Evolutionary conservation across 2,113 vertebrate genomes (phyloP), one percentile per base, ranked within the genome.

Genomic region (Tyrannus savana): DNA sequence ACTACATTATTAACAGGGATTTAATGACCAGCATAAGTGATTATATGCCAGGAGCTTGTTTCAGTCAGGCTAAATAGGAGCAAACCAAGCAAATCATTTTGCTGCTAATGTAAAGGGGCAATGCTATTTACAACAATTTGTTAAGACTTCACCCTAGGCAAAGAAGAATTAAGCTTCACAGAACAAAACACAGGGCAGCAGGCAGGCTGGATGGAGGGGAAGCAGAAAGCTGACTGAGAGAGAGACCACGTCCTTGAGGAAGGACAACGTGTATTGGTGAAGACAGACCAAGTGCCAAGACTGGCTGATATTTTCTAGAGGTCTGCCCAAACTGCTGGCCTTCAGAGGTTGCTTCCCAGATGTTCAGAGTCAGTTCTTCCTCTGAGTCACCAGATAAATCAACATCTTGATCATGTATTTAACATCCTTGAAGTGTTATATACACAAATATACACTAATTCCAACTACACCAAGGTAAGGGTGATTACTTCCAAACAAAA

Each of bases 11-110:
- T 76, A 76, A 30, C 49, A 73, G 71, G 19, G 24, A 82, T 90
- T 93, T 94, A 87, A 91, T 58, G 81, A 87, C 87, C 93, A 95
- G 94, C 83, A 72, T 87, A 72, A 91, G 74, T 74, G 76, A 93
- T 58, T 83, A 64, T 3, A 64, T 41, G 85, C 74, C 90, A 93
- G 87, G 44, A 95, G 66, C 71, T 94, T 64, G 41, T 37, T 95
- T 62, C 78, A 87, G n/a, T 30, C 84, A 87, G 60, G 52, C 69
- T 84, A 72, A 93, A 59, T 8, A 95, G 62, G 4, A 52, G 66
- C 84, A 84, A 87, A 84, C 41, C 53, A 87, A 64, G 60, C 71
- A 82, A 77, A 94, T 94, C 46, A 52, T 84, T 87, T 58, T 64
- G 53, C 71, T 89, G 13, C 37, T 59, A 59, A 78, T 17, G 60